These are phyloP conservation scores for Hydrophis major DNA, from an alignment of 2,797 vertebrate genomes.

Conservation along the genomic window DNA sequence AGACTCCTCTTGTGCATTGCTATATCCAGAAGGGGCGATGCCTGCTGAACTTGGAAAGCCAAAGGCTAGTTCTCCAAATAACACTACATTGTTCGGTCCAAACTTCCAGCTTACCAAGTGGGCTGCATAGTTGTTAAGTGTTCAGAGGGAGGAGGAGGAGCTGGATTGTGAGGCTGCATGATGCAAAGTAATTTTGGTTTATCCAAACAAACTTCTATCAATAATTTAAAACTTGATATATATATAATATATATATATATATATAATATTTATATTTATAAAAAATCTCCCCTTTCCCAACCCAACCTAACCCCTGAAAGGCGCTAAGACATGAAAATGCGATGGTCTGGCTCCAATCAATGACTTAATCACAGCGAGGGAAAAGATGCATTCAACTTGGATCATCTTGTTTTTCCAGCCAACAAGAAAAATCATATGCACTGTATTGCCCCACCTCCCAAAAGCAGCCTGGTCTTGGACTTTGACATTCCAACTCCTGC, in stretches of 20 bases:
- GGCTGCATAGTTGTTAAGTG: conserved; percentile 65
- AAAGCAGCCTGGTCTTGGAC: conserved; percentile 56
- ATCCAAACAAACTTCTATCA: conserved; percentile 74
- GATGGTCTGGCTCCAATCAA: conserved; percentile 64
- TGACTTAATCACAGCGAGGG: conserved; percentile 53
- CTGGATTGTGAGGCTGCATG: conserved; percentile 53
- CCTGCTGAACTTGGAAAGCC: conserved; percentile 42
- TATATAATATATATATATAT: conserved; percentile 64
- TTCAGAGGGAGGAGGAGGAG: conserved; percentile 40
- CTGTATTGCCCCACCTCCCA: conserved; percentile 55
- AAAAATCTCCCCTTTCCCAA: conserved; percentile 70
- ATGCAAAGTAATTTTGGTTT: conserved; percentile 75
- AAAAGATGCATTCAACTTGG: conserved; percentile 52
- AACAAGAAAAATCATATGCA: conserved; percentile 59
- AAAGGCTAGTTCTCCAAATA: not conserved
- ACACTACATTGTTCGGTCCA: conserved; percentile 50
- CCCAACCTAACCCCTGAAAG: conserved; percentile 60
- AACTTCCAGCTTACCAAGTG: conserved; percentile 56
- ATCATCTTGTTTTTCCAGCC: conserved; percentile 60
- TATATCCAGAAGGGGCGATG: conserved; percentile 8
- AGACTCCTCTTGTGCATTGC: conserved; percentile 35
- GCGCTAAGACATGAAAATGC: conserved; percentile 66
- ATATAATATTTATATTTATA: conserved; percentile 50
- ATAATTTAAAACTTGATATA: conserved; percentile 84
- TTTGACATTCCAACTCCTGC: conserved; percentile 53